Evolutionary conservation across 2,888 invertebrate species (phyloP), one percentile per base, ranked within the genome.

Genomic region (Dolichopus griseipennis): DNA sequence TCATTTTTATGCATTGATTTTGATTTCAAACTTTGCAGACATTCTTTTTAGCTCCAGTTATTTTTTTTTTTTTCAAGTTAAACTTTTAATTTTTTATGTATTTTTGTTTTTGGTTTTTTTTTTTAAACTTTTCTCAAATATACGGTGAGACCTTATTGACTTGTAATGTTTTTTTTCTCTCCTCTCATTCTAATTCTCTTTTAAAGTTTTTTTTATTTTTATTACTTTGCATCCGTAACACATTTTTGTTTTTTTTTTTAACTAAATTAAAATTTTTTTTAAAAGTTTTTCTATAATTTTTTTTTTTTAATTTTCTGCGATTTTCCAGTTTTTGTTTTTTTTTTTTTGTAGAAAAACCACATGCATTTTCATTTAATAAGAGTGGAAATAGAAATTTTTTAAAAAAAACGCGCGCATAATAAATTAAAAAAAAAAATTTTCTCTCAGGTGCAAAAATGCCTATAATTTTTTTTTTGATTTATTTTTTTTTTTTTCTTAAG

Each of bases 191-290:
- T 41, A 1, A 2, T 41, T 41, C 41, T 41, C 41, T 12, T 12
- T 27, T 5, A 27, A 69, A 71, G 69, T 72, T 69, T 67, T 66
- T n/a, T 70, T 71, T 70, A 70, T 69, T 71, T 27, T 27, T 27
- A 27, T 71, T 69, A 69, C 68, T 69, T 70, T 68, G 66, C 70
- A 69, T 68, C 69, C 67, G 65, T 66, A 68, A 65, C 67, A 64
- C 64, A 67, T 65, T 20, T 69, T 63, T 41, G n/a, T 67, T 67
- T 69, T 67, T 65, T 62, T 64, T 64, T 63, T 68, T 64, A 65
- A 69, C 66, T 67, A 61, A 68, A 69, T 66, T 67, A 64, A 70
- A 61, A 64, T 70, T 69, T 27, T 27, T n/a, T n/a, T n/a, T n/a
- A n/a, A n/a, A n/a, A 27, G 37, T 63, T 27, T 66, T 33, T 66